These are phyloP conservation scores for Sitodiplosis mosellana DNA, from an alignment of 1,140 invertebrate species.

Conservation along the genomic window DNA sequence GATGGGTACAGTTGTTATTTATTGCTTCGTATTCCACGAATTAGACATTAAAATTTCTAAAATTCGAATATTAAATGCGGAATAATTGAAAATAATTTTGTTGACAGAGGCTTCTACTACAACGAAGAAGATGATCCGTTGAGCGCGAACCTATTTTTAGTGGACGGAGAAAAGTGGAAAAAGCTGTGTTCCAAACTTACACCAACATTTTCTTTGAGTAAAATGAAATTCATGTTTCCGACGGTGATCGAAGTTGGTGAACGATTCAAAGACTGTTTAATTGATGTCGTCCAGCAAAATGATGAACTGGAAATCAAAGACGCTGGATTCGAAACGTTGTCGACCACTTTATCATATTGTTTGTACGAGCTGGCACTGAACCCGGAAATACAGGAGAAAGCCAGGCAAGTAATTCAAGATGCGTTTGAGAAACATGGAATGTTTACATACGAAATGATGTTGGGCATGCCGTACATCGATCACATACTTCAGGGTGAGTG, in stretches of 20 bases:
- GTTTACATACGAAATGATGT: constrained; percentile 27
- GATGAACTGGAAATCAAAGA: constrained; percentile 22
- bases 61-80: too few relatives aligned
- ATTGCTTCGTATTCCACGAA: too few relatives aligned
- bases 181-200: constrained; percentile 27
- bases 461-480: constrained; percentile 16
- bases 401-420: constrained; percentile 27
- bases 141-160: constrained; percentile 20
- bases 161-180: constrained; percentile 27
- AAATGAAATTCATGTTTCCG: constrained; percentile 31
- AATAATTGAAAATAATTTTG: constrained; percentile 29
- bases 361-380: constrained; percentile 32
- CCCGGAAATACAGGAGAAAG: constrained; percentile 26
- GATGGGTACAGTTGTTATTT: too few relatives aligned
- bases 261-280: constrained; percentile 5
- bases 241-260: constrained; percentile 19
- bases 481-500: constrained; percentile 15
- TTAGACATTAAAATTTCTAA: too few relatives aligned
- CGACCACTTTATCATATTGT: constrained; percentile 25
- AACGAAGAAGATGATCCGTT: constrained; percentile 27
- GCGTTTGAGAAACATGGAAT: constrained; percentile 20
- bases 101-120: constrained; percentile 31
- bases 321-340: constrained; percentile 31
- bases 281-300: not conserved
- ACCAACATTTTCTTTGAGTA: constrained; percentile 34